Conservation (phyloP, 1,140 invertebrate species). For the Amphibalanus amphitrite region DNA sequence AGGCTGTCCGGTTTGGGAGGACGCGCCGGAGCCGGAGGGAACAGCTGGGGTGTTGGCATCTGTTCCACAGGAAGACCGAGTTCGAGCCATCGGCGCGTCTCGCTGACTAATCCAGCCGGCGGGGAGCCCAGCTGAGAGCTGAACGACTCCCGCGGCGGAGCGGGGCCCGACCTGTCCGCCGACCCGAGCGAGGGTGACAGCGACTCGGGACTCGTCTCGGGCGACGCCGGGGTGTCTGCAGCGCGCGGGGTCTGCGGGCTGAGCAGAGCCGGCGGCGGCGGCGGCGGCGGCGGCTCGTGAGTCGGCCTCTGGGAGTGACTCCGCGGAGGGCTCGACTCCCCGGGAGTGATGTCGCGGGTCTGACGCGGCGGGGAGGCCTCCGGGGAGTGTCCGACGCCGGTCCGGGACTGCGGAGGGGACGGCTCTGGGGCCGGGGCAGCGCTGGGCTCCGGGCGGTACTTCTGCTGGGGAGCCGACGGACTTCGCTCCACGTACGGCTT, state of each 20-base stretch:
- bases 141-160: background rate
- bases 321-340: too few relatives aligned
- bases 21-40: background rate
- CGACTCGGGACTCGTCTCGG: background rate
- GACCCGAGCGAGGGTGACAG: background rate
- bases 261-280: background rate
- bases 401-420: background rate
- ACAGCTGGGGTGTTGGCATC: background rate
- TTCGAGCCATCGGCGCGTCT: background rate
- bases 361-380: too few relatives aligned
- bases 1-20: background rate
- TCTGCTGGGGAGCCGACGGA: background rate
- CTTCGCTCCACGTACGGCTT: background rate
- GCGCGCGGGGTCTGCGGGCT: too few relatives aligned
- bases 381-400: too few relatives aligned
- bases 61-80: background rate
- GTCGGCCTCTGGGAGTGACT: background rate
- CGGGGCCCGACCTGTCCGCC: too few relatives aligned
- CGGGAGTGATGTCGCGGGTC: too few relatives aligned
- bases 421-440: background rate
- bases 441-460: background rate
- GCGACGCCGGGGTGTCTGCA: background rate
- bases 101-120: background rate
- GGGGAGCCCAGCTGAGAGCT: background rate
- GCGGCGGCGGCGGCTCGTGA: constrained; percentile 5